These are phyloP conservation scores for Chaetogeoica ovagalla DNA, from an alignment of 2,888 invertebrate species.

Conservation along the genomic window DNA sequence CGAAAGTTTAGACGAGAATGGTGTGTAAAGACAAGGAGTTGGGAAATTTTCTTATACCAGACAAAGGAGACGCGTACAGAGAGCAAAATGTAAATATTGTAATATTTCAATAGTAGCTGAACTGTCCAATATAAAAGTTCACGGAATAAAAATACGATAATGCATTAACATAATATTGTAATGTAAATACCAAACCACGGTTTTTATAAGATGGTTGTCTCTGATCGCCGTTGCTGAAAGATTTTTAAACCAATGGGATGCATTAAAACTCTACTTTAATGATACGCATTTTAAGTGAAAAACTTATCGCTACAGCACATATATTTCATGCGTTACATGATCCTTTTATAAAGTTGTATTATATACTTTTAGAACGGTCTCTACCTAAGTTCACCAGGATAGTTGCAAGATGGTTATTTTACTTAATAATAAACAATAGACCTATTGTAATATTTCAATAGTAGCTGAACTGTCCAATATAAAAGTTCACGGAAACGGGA, in stretches of 20 bases:
- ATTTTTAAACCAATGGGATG: constrained; percentile 54
- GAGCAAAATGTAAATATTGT: too few relatives aligned
- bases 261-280: constrained; percentile 40
- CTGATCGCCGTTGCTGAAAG: constrained; percentile 37
- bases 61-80: too few relatives aligned
- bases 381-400: background rate
- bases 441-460: background rate
- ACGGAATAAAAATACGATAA: too few relatives aligned
- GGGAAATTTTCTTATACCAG: too few relatives aligned
- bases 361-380: background rate
- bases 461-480: background rate
- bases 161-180: too few relatives aligned
- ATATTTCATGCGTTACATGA: background rate
- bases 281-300: background rate
- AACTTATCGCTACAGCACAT: background rate
- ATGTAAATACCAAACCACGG: too few relatives aligned
- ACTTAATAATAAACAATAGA: background rate
- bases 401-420: background rate
- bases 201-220: constrained; percentile 19
- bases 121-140: too few relatives aligned
- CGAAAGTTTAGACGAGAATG: too few relatives aligned
- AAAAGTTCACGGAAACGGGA: background rate
- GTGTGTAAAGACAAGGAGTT: too few relatives aligned
- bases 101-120: too few relatives aligned
- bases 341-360: background rate